Conservation (phyloP, 2,113 vertebrate genomes). For the Castor canadensis region DNA sequence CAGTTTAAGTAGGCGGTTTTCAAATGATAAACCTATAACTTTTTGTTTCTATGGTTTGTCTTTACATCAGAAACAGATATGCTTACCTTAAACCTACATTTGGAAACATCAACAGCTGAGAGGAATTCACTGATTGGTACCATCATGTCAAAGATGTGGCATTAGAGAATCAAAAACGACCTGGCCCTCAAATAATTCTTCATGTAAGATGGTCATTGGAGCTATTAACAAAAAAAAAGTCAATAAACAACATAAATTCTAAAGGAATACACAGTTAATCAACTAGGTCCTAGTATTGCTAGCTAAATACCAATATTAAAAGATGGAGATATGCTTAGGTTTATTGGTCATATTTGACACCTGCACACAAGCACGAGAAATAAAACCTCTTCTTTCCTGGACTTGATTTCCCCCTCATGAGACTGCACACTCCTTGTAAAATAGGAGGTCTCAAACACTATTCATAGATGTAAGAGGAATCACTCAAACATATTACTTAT, state of each 20-base stretch:
- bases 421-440: constrained; percentile 65
- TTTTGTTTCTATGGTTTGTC: not conserved
- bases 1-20: constrained; percentile 24
- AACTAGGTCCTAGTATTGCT: not conserved
- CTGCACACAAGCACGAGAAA: constrained; percentile 66
- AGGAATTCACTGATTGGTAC: constrained; percentile 48
- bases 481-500: not conserved
- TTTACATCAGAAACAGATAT: not conserved
- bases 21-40: not conserved
- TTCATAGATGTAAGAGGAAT: constrained; percentile 61
- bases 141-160: constrained; percentile 4
- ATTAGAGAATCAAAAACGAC: constrained; percentile 66
- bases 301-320: not conserved
- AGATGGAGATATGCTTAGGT: constrained; percentile 26
- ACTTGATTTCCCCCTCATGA: constrained; percentile 46
- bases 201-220: not conserved
- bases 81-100: not conserved
- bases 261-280: not conserved
- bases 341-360: constrained; percentile 68
- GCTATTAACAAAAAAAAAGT: constrained; percentile 46
- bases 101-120: constrained; percentile 56
- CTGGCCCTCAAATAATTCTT: not conserved
- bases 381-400: constrained; percentile 75
- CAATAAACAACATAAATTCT: not conserved
- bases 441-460: constrained; percentile 66